A percentile compares a stretch with the other conserved stretches of the same genome.
Conservation (phyloP, 2,888 invertebrate species). For the Elegia similella region DNA sequence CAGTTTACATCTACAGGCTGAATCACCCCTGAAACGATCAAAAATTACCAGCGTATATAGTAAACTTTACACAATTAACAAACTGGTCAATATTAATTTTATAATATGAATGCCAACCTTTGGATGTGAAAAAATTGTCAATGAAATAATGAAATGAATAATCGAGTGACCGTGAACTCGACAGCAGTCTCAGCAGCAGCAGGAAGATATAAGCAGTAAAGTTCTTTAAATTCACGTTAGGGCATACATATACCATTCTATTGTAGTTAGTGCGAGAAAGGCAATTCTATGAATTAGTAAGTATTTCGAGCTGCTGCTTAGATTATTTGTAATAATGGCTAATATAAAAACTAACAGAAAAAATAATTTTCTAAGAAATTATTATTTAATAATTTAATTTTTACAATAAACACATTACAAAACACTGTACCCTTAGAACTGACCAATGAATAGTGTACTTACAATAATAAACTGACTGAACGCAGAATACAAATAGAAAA, state of each 20-base stretch:
- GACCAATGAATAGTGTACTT: constrained; percentile 42
- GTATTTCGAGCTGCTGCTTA: constrained; percentile 2
- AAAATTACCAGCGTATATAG: neutral
- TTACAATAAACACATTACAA: constrained; percentile 65
- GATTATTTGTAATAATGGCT: constrained; percentile 19
- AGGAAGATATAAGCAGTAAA: neutral
- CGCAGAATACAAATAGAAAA: constrained; percentile 16
- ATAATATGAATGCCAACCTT: neutral
- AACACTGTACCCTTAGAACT: constrained; percentile 63
- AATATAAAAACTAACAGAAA: constrained; percentile 36
- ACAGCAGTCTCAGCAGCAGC: neutral
- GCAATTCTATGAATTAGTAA: neutral
- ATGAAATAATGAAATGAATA: neutral
- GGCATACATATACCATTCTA: too few species aligned
- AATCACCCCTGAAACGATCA: neutral
- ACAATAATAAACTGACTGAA: constrained; percentile 26
- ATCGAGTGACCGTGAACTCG: neutral
- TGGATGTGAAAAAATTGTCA: neutral
- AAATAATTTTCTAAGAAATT: constrained; percentile 57
- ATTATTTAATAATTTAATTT: constrained; percentile 55
- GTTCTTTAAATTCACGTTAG: neutral
- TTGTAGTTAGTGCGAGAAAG: too few species aligned
- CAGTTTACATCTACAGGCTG: too few species aligned
- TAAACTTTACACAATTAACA: too few species aligned
- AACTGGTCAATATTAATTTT: too few species aligned